These are phyloP conservation scores for Sitta europaea DNA, from an alignment of 2,113 vertebrate species.

Conservation along the genomic window DNA sequence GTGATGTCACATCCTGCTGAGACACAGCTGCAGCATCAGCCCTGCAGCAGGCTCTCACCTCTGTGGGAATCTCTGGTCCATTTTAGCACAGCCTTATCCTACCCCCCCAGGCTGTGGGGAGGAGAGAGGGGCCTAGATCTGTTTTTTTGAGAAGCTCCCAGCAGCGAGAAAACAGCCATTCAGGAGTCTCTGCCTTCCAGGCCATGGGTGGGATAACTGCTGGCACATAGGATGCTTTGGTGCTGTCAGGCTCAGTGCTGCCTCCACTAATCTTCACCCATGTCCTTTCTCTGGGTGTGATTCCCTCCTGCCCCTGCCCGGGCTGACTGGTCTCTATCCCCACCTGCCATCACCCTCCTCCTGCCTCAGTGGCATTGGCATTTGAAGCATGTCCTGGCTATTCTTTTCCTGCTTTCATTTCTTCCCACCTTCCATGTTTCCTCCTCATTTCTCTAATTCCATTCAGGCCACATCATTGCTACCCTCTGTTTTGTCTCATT, in stretches of 20 bases:
- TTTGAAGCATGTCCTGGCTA: not conserved
- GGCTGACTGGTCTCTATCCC: not conserved
- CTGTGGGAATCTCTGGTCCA: fast-evolving
- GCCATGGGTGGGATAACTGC: not conserved
- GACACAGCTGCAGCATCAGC: not conserved
- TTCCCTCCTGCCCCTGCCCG: not conserved
- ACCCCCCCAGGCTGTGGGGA: not conserved
- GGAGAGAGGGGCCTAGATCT: not conserved
- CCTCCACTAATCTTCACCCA: not conserved
- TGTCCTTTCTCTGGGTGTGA: not conserved
- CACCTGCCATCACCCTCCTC: not conserved
- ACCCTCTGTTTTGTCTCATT: not conserved
- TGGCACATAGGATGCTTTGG: not conserved
- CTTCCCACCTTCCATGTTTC: not conserved
- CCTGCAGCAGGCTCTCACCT: not conserved
- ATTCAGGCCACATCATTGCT: not conserved
- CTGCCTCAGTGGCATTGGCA: not conserved
- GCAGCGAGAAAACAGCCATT: fast-evolving
- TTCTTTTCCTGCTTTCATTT: not conserved
- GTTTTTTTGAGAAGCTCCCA: not conserved
- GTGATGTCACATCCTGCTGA: not conserved
- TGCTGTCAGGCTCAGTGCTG: not conserved
- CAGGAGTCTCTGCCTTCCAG: not conserved
- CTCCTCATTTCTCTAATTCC: not conserved
- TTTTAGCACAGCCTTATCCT: not conserved